Percentiles rank a stretch among this genome's conserved stretches.
These are phyloP conservation scores for Laticauda laticaudata DNA, from an alignment of 2,113 vertebrate genomes.

Conservation along the genomic window DNA sequence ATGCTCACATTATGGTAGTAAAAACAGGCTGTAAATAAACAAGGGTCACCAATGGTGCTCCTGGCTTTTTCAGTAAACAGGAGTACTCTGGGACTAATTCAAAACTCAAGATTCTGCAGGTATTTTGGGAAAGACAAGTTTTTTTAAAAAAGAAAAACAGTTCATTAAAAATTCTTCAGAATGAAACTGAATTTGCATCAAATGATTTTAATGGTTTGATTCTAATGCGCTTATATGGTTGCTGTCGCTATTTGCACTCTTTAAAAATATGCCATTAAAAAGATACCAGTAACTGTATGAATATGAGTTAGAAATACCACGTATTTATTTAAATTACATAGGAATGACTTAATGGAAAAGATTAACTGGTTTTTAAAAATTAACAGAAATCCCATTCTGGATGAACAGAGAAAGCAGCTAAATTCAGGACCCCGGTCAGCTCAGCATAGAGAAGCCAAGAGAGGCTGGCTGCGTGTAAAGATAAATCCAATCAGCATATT, in stretches of 20 bases:
- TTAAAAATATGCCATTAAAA: background rate
- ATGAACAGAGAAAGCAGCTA: background rate
- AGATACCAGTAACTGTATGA: background rate
- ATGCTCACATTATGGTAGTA: background rate
- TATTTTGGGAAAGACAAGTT: conserved; percentile 7
- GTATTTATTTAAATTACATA: background rate
- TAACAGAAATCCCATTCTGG: background rate
- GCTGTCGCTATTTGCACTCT: background rate
- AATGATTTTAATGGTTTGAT: background rate
- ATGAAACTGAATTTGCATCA: background rate
- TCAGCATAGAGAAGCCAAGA: background rate
- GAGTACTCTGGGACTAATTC: background rate
- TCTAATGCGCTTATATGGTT: background rate
- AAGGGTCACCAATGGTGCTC: background rate
- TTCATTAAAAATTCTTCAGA: background rate
- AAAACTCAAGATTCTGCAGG: conserved; percentile 24
- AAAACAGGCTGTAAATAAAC: background rate
- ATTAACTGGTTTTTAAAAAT: background rate
- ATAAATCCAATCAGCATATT: background rate
- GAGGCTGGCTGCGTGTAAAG: background rate
- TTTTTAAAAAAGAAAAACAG: background rate
- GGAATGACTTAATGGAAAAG: background rate
- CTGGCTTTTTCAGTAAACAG: background rate
- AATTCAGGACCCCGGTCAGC: conserved; percentile 14
- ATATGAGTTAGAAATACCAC: background rate